Base-by-base conservation (phyloP, 1,140 invertebrate species). In the Bombus huntii region DNA sequence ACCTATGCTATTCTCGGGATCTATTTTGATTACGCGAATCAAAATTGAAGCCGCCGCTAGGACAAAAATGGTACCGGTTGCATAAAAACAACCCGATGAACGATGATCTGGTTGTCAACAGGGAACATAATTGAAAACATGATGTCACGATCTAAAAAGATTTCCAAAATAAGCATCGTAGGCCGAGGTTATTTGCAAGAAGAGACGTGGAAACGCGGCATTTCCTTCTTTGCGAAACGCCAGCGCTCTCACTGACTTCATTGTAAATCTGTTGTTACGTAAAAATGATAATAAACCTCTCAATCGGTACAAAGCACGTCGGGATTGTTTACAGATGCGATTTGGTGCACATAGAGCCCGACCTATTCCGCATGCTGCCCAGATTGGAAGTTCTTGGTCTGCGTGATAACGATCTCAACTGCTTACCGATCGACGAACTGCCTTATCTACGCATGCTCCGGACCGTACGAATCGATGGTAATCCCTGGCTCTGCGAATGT, bases 401-500 rank as follows among this genome's bases (percentile, higher is more conserved):
- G 39, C 88, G 90, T 34, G 91, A 93, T 70, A 93, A 93, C 62
- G 92, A 93, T 81, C 84, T 93, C n/a, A 89, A 92, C 83, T 93
- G 93, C 78, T 75, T 93, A 37, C 88, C 92, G 42, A 87, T 86
- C 42, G 89, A 93, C 15, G 86, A 88, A 15, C 42, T 93, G 9
- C 37, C 44, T 1, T 73, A 85, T 13, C 70, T 93, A 44, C 73
- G 37, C 10, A 71, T 28, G 34, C 82, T 93, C 12, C 91, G 62
- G 25, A 86, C 77, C 5, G 83, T 93, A 13, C 87, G 89, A 6
- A 89, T 93, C 39, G 91, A 91, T 57, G 90, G 90, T 3, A 93
- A 93, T 73, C 93, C 93, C 3, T 93, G 93, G 93, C 71, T 92
- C 1, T 93, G 93, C 81, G 88, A 92, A 10, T 93, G 93, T 28